Evolutionary conservation across 2,797 vertebrate species (phyloP).

Genomic region (Thripadectes ignobilis): DNA sequence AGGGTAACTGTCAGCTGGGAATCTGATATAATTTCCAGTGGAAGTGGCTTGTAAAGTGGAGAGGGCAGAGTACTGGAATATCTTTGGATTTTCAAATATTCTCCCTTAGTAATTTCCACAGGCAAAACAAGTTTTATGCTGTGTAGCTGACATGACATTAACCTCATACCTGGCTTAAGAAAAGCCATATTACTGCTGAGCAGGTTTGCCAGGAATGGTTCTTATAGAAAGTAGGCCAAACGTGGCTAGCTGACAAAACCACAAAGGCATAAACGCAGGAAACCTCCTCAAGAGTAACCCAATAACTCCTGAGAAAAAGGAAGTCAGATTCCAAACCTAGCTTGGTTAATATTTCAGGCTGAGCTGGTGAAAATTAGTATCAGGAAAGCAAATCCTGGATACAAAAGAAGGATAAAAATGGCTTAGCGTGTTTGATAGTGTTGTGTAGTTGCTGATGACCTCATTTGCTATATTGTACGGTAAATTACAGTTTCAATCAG

Average conservation of each 20-base stretch:
- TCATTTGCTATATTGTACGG: not conserved
- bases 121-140: not conserved
- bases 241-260: not conserved
- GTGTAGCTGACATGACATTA: not conserved
- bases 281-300: not conserved
- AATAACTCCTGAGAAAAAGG: not conserved
- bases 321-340: not conserved
- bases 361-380: not conserved
- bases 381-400: not conserved
- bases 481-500: not conserved
- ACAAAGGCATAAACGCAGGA: not conserved
- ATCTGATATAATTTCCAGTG: not conserved
- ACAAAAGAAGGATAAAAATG: not conserved
- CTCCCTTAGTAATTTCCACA: not conserved
- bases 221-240: not conserved
- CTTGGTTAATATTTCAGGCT: not conserved
- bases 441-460: not conserved
- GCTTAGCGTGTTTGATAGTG: not conserved
- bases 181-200: not conserved
- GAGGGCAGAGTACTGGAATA: not conserved
- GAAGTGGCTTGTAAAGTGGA: not conserved
- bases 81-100: not conserved
- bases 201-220: not conserved
- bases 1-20: not conserved
- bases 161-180: not conserved